These are phyloP conservation scores for Chauna torquata DNA, from an alignment of 2,113 vertebrate species.

Conservation along the genomic window DNA sequence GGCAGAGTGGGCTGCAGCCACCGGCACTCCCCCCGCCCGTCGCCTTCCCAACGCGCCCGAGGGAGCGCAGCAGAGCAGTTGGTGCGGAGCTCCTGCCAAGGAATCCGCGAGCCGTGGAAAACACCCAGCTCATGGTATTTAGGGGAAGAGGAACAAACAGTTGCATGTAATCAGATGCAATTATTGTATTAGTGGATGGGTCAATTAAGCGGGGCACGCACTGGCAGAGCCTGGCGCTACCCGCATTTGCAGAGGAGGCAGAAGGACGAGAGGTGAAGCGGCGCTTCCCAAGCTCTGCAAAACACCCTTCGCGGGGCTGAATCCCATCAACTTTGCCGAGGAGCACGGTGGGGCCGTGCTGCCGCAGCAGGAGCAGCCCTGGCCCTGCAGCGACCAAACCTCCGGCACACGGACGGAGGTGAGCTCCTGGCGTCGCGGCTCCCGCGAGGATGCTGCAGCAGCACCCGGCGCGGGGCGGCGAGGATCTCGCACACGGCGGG, in stretches of 20 bases:
- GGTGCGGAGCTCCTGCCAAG: background rate
- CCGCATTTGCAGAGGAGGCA: background rate
- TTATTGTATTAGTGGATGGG: background rate
- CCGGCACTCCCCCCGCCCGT: background rate
- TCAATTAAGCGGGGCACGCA: background rate
- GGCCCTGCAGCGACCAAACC: too few relatives aligned
- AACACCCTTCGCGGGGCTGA: too few relatives aligned
- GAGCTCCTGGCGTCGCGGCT: background rate
- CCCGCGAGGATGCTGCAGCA: background rate
- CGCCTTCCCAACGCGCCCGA: fast-evolving
- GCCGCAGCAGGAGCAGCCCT: too few relatives aligned
- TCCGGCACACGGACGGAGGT: too few relatives aligned
- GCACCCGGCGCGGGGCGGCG: too few relatives aligned
- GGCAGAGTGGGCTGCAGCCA: too few relatives aligned
- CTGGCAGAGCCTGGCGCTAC: background rate
- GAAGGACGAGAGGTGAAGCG: background rate
- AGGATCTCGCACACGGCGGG: too few relatives aligned
- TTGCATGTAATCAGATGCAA: background rate
- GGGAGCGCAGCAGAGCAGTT: fast-evolving
- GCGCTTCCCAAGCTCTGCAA: too few relatives aligned
- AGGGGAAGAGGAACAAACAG: background rate
- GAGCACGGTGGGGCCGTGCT: too few relatives aligned
- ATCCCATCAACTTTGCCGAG: too few relatives aligned
- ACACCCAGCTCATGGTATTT: background rate
- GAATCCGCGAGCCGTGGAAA: background rate